A percentile compares a stretch with the other conserved stretches of the same genome.
phyloP scores from a whole-genome alignment of 2,113 vertebrate genomes.

The Sclerurus mexicanus region DNA sequence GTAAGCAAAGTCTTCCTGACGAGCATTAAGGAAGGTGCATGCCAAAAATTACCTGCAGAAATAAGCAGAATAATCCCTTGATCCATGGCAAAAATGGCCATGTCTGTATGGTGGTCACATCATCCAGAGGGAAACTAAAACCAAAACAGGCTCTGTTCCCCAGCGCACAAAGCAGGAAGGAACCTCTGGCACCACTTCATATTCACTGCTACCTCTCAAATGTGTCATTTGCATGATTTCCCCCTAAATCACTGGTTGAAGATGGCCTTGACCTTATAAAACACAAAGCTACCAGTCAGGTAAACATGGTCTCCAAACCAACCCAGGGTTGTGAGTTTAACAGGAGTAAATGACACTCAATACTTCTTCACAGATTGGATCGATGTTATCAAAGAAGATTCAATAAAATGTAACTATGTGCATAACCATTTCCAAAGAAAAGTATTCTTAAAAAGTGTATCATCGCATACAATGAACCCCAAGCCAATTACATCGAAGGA shows the following conservation, averaged over 20 bases:
- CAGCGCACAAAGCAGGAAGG: fast-evolving
- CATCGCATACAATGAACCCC: neutral
- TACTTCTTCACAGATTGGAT: neutral
- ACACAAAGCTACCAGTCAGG: neutral
- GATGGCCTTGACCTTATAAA: neutral
- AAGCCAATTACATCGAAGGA: neutral
- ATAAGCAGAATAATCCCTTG: neutral
- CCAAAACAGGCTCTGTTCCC: neutral
- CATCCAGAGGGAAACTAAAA: neutral
- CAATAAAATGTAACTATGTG: neutral
- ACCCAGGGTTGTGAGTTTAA: neutral
- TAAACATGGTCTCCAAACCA: neutral
- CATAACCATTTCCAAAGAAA: neutral
- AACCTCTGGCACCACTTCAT: neutral
- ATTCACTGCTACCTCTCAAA: neutral
- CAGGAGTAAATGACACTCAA: neutral
- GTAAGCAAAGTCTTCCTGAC: neutral
- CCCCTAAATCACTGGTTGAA: neutral
- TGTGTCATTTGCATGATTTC: fast-evolving
- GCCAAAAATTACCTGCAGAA: neutral
- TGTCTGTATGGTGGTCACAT: neutral
- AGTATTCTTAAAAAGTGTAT: neutral
- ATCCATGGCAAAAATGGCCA: neutral
- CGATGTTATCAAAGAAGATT: neutral
- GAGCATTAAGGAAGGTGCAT: neutral